These are phyloP conservation scores for Penaeus indicus DNA, from an alignment of 1,140 invertebrate genomes.

Conservation along the genomic window DNA sequence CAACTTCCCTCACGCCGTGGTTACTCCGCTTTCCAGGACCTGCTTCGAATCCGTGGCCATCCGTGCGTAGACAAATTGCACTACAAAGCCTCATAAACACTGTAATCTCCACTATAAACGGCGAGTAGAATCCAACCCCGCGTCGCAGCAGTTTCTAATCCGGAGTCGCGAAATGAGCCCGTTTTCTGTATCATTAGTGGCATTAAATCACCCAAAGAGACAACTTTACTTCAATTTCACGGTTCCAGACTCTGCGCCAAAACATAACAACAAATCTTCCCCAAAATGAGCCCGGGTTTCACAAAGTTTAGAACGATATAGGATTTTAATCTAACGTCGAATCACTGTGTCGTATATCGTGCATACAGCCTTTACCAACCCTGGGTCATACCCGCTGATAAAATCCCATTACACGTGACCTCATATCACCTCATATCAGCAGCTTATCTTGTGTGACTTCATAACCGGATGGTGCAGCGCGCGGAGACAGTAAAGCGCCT, in stretches of 20 bases:
- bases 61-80: conserved; percentile 37
- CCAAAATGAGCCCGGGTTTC: conserved; percentile 31
- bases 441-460: conserved; percentile 50
- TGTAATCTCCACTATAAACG: conserved; percentile 30
- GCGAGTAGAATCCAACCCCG: conserved; percentile 24
- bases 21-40: too few species aligned
- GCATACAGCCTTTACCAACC: not conserved
- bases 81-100: conserved; percentile 27
- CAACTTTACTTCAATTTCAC: conserved; percentile 44
- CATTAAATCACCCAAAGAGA: conserved; percentile 31
- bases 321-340: too few species aligned
- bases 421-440: conserved; percentile 39
- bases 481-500: conserved; percentile 36
- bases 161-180: conserved; percentile 38
- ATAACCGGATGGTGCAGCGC: conserved; percentile 46
- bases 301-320: conserved; percentile 8
- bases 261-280: conserved; percentile 33
- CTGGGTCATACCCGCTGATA: conserved; percentile 12
- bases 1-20: not conserved
- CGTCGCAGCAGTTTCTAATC: conserved; percentile 38
- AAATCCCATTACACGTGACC: not conserved
- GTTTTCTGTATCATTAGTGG: conserved; percentile 41
- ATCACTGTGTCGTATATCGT: too few species aligned
- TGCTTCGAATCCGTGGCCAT: not conserved
- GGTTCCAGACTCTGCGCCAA: conserved; percentile 39